Conservation (phyloP, 2,113 vertebrate genomes). For the Poeciliopsis retropinna region DNA sequence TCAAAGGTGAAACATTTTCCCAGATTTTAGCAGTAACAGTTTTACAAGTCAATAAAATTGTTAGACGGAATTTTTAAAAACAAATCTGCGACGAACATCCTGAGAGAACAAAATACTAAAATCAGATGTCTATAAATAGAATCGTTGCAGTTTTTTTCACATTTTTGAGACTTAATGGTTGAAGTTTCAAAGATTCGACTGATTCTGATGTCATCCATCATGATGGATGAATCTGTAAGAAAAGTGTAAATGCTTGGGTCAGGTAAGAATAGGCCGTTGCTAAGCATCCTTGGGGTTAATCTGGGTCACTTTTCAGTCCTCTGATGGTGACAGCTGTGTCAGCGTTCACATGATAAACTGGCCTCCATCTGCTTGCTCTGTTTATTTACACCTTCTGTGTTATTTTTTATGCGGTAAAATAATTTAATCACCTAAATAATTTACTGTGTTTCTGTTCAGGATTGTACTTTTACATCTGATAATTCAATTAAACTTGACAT, state of each 20-base stretch:
- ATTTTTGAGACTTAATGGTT: background rate
- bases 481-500: background rate
- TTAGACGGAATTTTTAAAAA: background rate
- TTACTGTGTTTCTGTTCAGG: background rate
- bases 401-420: background rate
- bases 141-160: too few species aligned
- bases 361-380: conserved; percentile 44
- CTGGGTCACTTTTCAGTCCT: background rate
- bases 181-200: background rate
- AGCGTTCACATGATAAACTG: conserved; percentile 40
- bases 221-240: background rate
- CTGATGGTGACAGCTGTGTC: conserved; percentile 17
- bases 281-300: background rate
- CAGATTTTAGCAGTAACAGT: background rate
- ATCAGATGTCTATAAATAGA: too few species aligned
- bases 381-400: background rate
- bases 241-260: background rate
- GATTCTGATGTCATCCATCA: background rate
- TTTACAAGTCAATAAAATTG: background rate
- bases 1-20: background rate
- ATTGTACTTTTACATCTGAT: background rate
- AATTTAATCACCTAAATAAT: background rate
- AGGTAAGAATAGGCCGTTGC: background rate
- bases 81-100: background rate
- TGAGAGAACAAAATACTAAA: background rate